Evolutionary conservation across 2,797 vertebrate genomes (phyloP).

Genomic region (Lepus oiostolus): DNA sequence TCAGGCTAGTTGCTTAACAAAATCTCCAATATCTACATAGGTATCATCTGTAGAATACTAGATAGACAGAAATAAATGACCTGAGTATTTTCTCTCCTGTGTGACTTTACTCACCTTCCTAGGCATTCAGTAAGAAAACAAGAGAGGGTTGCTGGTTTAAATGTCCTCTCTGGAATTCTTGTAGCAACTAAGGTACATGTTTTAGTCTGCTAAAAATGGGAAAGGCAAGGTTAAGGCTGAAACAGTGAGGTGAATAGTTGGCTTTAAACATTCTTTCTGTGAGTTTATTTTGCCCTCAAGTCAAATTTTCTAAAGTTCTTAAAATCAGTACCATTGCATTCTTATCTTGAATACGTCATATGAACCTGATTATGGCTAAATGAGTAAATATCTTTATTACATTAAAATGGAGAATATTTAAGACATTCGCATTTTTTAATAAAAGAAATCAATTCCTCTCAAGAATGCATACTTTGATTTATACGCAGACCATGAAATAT

Average conservation of each 20-base stretch:
- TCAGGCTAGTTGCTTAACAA: neutral
- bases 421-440: conserved; percentile 53
- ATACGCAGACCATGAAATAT: conserved; percentile 31
- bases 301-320: conserved; percentile 19
- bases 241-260: neutral
- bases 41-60: neutral
- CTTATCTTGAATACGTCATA: conserved; percentile 44
- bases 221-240: neutral
- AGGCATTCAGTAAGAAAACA: neutral
- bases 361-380: conserved; percentile 27
- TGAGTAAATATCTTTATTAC: conserved; percentile 16
- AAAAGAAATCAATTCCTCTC: conserved; percentile 40
- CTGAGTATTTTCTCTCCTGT: neutral
- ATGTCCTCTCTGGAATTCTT: neutral
- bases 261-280: neutral
- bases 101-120: neutral
- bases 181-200: neutral
- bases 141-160: neutral
- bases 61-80: neutral
- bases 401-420: conserved; percentile 55
- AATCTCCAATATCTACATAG: neutral
- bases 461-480: conserved; percentile 64
- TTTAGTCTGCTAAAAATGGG: conserved; percentile 1
- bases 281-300: conserved; percentile 49
- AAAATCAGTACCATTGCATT: neutral